phyloP scores from a whole-genome alignment of 2,113 vertebrate genomes.

The Camelus bactrianus region DNA sequence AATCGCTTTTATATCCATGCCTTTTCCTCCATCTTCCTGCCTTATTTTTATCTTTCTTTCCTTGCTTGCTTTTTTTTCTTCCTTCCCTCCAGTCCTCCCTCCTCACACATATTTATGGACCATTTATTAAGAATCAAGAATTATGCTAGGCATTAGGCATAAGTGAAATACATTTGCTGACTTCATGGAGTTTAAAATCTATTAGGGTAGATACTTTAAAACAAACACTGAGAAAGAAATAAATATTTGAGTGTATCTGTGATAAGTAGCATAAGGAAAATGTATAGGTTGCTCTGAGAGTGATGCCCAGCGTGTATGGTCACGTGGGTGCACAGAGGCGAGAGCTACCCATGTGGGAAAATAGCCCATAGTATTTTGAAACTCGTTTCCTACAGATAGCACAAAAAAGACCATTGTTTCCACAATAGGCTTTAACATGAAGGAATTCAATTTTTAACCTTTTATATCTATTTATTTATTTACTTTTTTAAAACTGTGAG shows the following conservation, averaged over 20 bases:
- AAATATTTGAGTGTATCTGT: background rate
- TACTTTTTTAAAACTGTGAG: background rate
- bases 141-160: background rate
- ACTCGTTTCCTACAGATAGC: background rate
- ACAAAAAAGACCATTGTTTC: background rate
- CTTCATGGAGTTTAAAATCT: conserved; percentile 13
- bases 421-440: background rate
- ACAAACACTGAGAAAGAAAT: background rate
- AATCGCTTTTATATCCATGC: background rate
- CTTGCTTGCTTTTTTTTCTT: background rate
- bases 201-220: background rate
- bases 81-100: background rate
- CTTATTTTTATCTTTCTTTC: background rate
- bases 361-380: background rate
- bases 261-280: background rate
- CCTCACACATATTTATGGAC: background rate
- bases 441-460: background rate
- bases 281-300: background rate
- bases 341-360: background rate
- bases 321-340: background rate
- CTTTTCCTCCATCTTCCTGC: background rate
- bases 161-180: background rate
- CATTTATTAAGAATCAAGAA: background rate
- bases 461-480: background rate
- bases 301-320: background rate